phyloP scores from a whole-genome alignment of 2,888 invertebrate genomes.

The Plebejus argus region DNA sequence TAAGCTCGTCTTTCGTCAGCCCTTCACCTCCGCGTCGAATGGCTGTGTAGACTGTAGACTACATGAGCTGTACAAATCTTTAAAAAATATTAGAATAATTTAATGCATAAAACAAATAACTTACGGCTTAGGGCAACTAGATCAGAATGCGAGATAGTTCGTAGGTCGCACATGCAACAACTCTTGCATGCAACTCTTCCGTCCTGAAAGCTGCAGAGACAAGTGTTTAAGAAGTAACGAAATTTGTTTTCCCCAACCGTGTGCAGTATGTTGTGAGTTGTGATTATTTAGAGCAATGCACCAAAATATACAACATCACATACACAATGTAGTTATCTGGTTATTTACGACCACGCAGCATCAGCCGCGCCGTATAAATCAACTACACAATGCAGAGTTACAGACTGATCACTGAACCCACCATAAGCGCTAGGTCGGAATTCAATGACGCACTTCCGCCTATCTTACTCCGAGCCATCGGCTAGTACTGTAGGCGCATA shows the following conservation, averaged over 20 bases:
- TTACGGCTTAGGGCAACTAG: not conserved
- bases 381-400: not conserved
- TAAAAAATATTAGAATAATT: not conserved
- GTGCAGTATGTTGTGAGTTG: not conserved
- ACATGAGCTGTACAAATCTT: not conserved
- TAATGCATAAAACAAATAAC: not conserved
- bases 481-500: not conserved
- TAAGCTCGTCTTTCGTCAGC: not conserved
- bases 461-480: not conserved
- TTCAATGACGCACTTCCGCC: not conserved
- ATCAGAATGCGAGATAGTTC: not conserved
- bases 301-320: not conserved
- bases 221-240: too few species aligned
- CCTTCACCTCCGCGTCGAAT: not conserved
- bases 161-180: not conserved
- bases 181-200: too few species aligned
- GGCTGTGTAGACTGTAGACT: not conserved
- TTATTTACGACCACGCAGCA: not conserved
- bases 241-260: too few species aligned
- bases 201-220: not conserved
- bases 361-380: not conserved
- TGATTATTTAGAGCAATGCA: not conserved
- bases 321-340: not conserved
- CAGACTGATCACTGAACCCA: not conserved
- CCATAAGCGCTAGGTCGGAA: not conserved